Percentiles rank a stretch among this genome's conserved stretches.
Evolutionary conservation across 2,888 invertebrate species (phyloP).

Genomic region (Eudemis profundana): DNA sequence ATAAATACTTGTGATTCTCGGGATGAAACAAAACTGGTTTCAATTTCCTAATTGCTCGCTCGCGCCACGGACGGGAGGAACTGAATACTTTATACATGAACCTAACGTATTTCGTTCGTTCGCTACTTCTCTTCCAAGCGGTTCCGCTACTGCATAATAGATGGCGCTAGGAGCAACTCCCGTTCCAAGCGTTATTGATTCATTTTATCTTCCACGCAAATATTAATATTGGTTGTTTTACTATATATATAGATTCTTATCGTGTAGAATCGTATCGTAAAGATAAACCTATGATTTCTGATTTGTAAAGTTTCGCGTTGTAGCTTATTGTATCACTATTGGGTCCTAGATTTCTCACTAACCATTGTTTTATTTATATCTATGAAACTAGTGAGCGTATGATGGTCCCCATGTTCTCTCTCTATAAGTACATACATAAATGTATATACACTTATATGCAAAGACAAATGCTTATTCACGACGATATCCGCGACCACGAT

Average conservation of each 20-base stretch:
- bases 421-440: too few species aligned
- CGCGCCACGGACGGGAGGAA: slow-evolving; percentile 41
- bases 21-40: slow-evolving; percentile 53
- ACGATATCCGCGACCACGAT: too few species aligned
- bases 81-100: slow-evolving; percentile 47
- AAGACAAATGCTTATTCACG: too few species aligned
- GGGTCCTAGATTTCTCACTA: too few species aligned
- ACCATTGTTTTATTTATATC: too few species aligned
- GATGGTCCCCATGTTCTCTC: too few species aligned
- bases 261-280: slow-evolving; percentile 50
- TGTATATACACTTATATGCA: too few species aligned
- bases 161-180: slow-evolving; percentile 60
- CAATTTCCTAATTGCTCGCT: slow-evolving; percentile 50
- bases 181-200: slow-evolving; percentile 57
- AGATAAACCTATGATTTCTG: slow-evolving; percentile 34
- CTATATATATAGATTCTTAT: slow-evolving; percentile 61
- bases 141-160: slow-evolving; percentile 69
- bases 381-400: too few species aligned
- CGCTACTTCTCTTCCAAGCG: slow-evolving; percentile 41
- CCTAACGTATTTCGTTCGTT: slow-evolving; percentile 21
- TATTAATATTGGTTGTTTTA: slow-evolving; percentile 70
- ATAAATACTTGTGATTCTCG: slow-evolving; percentile 50
- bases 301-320: slow-evolving; percentile 1
- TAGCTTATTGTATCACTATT: too few species aligned
- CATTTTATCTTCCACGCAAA: slow-evolving; percentile 61